Conservation (phyloP, 2,113 vertebrate genomes). For the Jacana jacana region DNA sequence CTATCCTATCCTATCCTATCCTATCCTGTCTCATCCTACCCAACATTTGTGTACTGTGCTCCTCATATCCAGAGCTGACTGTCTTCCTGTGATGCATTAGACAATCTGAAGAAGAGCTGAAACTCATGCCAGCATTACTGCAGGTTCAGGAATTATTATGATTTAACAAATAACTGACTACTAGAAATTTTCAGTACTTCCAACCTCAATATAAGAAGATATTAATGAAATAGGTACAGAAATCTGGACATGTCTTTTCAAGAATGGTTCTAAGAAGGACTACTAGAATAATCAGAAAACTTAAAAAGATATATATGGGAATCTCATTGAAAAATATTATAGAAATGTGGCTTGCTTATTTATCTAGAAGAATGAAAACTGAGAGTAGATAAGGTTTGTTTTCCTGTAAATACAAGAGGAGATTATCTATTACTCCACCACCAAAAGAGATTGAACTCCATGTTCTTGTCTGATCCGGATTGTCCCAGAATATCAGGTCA, state of each 20-base stretch:
- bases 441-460: neutral
- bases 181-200: neutral
- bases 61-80: neutral
- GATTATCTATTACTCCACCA: neutral
- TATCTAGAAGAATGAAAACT: neutral
- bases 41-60: neutral
- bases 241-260: neutral
- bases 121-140: neutral
- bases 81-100: neutral
- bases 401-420: neutral
- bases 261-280: neutral
- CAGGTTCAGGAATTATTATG: neutral
- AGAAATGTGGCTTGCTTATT: neutral
- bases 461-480: neutral
- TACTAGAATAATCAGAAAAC: neutral
- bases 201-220: neutral
- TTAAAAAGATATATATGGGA: neutral
- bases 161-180: neutral
- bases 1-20: neutral
- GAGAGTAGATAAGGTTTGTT: neutral
- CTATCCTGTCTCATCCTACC: neutral
- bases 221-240: rapidly evolving
- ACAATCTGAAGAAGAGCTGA: neutral
- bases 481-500: neutral
- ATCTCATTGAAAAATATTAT: neutral